Conservation (phyloP, 2,797 vertebrate species). For the Propithecus deckenii region DNA sequence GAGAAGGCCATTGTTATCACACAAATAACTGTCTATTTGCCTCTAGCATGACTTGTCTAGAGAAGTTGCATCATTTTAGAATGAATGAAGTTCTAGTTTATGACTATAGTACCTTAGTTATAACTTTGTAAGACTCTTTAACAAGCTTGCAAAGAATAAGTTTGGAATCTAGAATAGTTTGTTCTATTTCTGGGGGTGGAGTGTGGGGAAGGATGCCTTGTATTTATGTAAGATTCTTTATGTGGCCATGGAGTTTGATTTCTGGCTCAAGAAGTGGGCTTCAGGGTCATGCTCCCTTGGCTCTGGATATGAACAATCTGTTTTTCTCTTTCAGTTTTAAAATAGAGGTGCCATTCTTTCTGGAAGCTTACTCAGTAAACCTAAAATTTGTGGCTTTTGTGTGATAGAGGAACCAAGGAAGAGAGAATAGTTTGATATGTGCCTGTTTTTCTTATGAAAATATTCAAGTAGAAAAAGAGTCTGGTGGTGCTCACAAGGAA, state of each 20-base stretch:
- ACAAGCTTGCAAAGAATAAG: constrained; percentile 17
- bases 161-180: background rate
- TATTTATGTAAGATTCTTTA: background rate
- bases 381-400: background rate
- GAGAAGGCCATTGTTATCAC: constrained; percentile 35
- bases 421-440: background rate
- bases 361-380: background rate
- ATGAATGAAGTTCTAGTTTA: background rate
- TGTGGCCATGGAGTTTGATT: background rate
- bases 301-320: background rate
- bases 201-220: background rate
- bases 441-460: background rate
- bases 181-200: background rate
- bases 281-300: background rate
- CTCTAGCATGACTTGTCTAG: background rate
- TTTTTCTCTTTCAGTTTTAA: background rate
- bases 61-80: constrained; percentile 22
- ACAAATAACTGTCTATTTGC: background rate
- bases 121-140: constrained; percentile 11
- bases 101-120: background rate
- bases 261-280: background rate
- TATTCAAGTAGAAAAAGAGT: background rate
- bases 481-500: background rate
- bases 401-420: background rate
- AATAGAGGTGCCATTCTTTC: background rate